Evolutionary conservation across 2,888 invertebrate genomes (phyloP), one percentile per base, ranked within the genome.

Genomic region (Cepaea hortensis): DNA sequence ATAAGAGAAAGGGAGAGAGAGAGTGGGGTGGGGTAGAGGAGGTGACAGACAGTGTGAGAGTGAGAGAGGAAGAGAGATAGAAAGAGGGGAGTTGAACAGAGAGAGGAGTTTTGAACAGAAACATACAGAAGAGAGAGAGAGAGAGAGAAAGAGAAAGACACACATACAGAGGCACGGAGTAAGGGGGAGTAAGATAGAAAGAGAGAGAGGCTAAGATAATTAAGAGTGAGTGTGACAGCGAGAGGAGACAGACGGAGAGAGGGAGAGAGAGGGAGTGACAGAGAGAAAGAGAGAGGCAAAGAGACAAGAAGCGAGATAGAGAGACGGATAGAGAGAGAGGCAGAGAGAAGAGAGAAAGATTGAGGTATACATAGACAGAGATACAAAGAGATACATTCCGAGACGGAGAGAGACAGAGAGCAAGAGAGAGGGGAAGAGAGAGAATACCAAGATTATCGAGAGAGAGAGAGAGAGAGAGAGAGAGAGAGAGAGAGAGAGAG

Each of bases 261-360:
- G 55, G 11, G 55, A 11, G 55, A 55, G 6, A 55, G 55, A 55
- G 55, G 11, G 0, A 55, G 55, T 9, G 11, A 55, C 7, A 55
- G 55, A 55, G 55, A 55, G 7, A 73, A n/a, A 50, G 0, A 23
- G 23, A 48, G 46, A 50, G 35, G 46, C 83, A 72, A 9, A 84
- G 15, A 75, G 55, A 76, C 72, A 76, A 18, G 75, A n/a, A 84
- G 20, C 50, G 75, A 84, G 23, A 84, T 35, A 84, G n/a, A 35
- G 35, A 73, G 73, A 73, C n/a, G 6, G n/a, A 73, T 5, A 73
- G 73, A 73, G 7, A 73, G n/a, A 73, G 35, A 23, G 73, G 23
- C 23, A 73, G 73, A 73, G 7, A 73, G 73, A 73, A 73, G 73
- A 73, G 3, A 73, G 73, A 73, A 4, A 73, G 73, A 73, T 5